These are phyloP conservation scores for Bergia puertoricense DNA, from an alignment of 92 coral and sea anemone genomes.

Conservation along the genomic window DNA sequence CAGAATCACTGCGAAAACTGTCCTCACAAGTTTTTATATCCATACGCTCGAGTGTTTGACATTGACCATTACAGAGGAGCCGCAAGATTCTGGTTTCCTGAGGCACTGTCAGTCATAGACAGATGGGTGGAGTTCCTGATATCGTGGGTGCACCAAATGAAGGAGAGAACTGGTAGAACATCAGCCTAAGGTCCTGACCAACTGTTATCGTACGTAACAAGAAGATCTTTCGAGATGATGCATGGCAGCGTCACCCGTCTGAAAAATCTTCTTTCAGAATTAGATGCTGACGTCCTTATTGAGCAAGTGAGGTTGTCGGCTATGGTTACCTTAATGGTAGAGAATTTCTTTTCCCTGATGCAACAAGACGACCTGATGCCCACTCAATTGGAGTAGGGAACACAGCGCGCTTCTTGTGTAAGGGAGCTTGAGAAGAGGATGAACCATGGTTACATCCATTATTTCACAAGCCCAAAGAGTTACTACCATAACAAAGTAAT, in stretches of 20 bases:
- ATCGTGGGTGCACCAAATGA: constrained; percentile 25
- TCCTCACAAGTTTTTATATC: constrained; percentile 28
- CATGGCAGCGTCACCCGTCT: constrained; percentile 6
- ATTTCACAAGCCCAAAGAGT: neutral
- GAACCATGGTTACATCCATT: neutral
- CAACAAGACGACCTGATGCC: constrained; percentile 8
- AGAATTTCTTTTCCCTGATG: constrained; percentile 8
- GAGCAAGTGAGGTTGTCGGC: neutral
- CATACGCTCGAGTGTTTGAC: constrained; percentile 49
- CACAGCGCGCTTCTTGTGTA: neutral
- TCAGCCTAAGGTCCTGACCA: constrained; percentile 33
- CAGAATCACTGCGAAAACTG: constrained; percentile 20
- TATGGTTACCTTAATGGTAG: neutral
- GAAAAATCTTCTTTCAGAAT: constrained; percentile 37
- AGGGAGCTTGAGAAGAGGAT: neutral
- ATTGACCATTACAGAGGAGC: constrained; percentile 54
- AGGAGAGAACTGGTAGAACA: constrained; percentile 33
- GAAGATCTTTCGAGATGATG: constrained; percentile 25
- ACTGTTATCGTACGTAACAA: constrained; percentile 5
- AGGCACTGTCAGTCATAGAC: constrained; percentile 46
- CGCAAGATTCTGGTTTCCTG: constrained; percentile 13
- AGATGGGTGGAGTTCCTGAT: constrained; percentile 47
- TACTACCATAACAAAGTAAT: neutral
- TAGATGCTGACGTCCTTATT: constrained; percentile 4
- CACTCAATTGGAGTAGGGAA: neutral